Conservation (phyloP, 1,140 invertebrate species). For the Drosophila suzukii region DNA sequence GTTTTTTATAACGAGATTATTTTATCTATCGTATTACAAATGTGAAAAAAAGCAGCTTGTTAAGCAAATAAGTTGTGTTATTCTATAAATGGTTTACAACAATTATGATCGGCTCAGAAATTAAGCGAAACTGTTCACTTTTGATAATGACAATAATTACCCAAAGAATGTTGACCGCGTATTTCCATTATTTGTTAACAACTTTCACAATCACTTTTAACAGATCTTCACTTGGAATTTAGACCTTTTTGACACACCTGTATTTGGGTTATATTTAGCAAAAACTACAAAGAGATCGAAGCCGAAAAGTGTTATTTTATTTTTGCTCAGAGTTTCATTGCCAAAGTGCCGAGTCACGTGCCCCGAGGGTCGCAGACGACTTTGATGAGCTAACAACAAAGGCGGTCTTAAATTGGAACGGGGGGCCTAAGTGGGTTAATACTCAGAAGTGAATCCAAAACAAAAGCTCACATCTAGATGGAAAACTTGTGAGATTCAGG, state of each 20-base stretch:
- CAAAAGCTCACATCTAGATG: constrained; percentile 39
- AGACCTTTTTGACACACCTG: constrained; percentile 22
- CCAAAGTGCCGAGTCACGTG: constrained; percentile 69
- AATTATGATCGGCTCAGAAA: no score
- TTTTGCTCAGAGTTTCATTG: constrained; percentile 42
- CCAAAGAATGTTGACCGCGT: not conserved
- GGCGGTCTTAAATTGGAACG: constrained; percentile 27
- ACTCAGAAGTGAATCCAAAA: constrained; percentile 22
- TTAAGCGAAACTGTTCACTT: not conserved
- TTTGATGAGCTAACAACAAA: constrained; percentile 62
- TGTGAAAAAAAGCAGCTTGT: no score
- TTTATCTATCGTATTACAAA: not conserved
- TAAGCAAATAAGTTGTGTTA: no score
- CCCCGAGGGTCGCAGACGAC: constrained; percentile 45
- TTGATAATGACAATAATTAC: not conserved
- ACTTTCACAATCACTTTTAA: constrained; percentile 22
- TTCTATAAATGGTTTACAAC: no score
- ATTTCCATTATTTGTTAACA: constrained; percentile 3
- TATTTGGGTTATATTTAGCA: constrained; percentile 60
- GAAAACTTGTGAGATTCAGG: no score
- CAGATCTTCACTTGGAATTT: not conserved
- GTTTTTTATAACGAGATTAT: no score
- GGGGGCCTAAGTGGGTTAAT: constrained; percentile 52
- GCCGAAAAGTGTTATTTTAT: constrained; percentile 24
- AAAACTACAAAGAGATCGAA: constrained; percentile 51